Base-by-base conservation (phyloP, 2,113 vertebrate species). In the Brachyhypopomus gauderio region DNA sequence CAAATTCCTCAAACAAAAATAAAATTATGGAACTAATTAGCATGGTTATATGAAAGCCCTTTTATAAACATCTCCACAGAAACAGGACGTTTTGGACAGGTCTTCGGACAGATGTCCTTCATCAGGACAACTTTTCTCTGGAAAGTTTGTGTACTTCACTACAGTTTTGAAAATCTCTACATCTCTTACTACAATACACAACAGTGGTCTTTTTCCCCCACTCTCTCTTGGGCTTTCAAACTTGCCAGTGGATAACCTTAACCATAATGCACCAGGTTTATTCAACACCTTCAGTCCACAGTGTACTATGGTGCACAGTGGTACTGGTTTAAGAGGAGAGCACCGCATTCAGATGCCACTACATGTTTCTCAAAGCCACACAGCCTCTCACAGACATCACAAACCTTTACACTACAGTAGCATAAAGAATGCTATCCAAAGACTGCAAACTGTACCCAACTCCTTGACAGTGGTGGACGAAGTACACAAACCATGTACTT, bases 41-140 rank as follows among this genome's bases (percentile, higher is more conserved):
- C 71, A 79, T 87, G 89, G 88, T 92, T 91, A 91, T 92, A 89
- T 90, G 86, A 89, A 89, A 87, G 78, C 81, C 84, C 83, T 82
- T 75, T 64, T 69, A 80, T 62, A 77, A 22, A 67, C 84, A 85
- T 45, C 72, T 71, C 52, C 34, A 55, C 48, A 41, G 9, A 41
- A 41, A 41, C 48, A 60, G 58, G 77, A 84, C 87, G 83, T 77
- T 66, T 67, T 86, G 85, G 88, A 88, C 72, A 60, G 66, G 30
- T 30, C 30, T 30, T 30, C 30, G 30, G 30, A 41, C 64, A 41
- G 60, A 81, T 85, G 73, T 71, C 36, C 80, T 60, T 60, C 17
- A 5, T 8, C 41, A 41, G 41, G 5, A 41, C 41, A 41, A 41
- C 41, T 6, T 41, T 41, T 41, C 41, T 41, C 0, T 41, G 41